Conservation (phyloP, 92 coral and sea anemone species). For the Phymanthus crucifer region DNA sequence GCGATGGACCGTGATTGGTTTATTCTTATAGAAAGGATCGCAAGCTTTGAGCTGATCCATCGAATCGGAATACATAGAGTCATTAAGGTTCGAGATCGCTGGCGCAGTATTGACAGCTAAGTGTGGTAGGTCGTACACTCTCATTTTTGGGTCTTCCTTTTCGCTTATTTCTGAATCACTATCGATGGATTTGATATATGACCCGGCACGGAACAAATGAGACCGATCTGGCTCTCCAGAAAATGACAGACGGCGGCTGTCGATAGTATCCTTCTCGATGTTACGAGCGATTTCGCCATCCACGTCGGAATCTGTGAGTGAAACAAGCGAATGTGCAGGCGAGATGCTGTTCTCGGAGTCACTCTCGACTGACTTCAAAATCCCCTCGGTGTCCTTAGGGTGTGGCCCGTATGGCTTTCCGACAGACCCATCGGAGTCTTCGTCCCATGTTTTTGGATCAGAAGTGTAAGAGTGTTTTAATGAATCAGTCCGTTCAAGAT, state of each 20-base stretch:
- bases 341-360: slow-evolving; percentile 86
- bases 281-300: slow-evolving; percentile 75
- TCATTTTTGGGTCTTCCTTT: slow-evolving; percentile 29
- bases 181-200: slow-evolving; percentile 65
- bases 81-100: slow-evolving; percentile 38
- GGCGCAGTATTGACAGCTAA: slow-evolving; percentile 15
- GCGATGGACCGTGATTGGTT: slow-evolving; percentile 52
- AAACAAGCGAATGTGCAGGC: slow-evolving; percentile 80
- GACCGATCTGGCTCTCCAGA: slow-evolving; percentile 44
- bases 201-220: slow-evolving; percentile 57
- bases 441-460: slow-evolving; percentile 66
- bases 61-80: slow-evolving; percentile 51
- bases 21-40: slow-evolving; percentile 69
- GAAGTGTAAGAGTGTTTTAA: slow-evolving; percentile 57
- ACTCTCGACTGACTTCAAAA: slow-evolving; percentile 39
- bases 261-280: slow-evolving; percentile 41
- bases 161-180: slow-evolving; percentile 66
- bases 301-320: slow-evolving; percentile 83
- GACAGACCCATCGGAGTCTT: slow-evolving; percentile 23
- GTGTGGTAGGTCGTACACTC: slow-evolving; percentile 21
- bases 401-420: slow-evolving; percentile 75
- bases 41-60: slow-evolving; percentile 77
- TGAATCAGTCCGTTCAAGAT: slow-evolving; percentile 67
- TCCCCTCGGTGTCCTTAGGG: slow-evolving; percentile 32
- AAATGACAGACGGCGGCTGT: slow-evolving; percentile 37